A percentile compares a stretch with the other conserved stretches of the same genome.
Evolutionary conservation across 2,113 vertebrate genomes (phyloP).

Genomic region (Anguilla japonica): DNA sequence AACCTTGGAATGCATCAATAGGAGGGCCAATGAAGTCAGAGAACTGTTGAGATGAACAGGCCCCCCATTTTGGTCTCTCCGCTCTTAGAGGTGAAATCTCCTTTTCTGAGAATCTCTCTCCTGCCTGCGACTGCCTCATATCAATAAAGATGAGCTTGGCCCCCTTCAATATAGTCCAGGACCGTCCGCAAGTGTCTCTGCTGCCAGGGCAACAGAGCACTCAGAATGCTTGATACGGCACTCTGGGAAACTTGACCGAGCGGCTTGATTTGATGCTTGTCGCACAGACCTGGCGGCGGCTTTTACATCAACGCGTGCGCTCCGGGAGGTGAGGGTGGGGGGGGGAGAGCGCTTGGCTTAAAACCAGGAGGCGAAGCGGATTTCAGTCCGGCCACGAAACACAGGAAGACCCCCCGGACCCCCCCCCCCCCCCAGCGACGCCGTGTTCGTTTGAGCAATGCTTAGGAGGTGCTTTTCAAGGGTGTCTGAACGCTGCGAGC

Average conservation of each 20-base stretch:
- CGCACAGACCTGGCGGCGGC: constrained; percentile 55
- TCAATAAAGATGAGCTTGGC: constrained; percentile 67
- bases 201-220: constrained; percentile 51
- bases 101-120: constrained; percentile 49
- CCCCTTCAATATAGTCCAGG: constrained; percentile 58
- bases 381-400: constrained; percentile 39
- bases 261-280: constrained; percentile 58
- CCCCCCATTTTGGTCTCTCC: constrained; percentile 40
- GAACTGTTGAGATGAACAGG: constrained; percentile 60
- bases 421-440: no score
- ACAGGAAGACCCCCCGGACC: background rate
- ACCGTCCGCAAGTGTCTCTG: constrained; percentile 46
- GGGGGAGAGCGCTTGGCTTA: constrained; percentile 37
- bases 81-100: constrained; percentile 56
- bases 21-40: constrained; percentile 45
- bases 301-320: constrained; percentile 52
- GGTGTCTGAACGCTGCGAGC: no score
- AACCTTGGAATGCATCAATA: no score
- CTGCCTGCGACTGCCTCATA: constrained; percentile 67
- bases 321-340: constrained; percentile 40
- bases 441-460: background rate
- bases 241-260: constrained; percentile 47
- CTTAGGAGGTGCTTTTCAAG: background rate
- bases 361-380: constrained; percentile 38
- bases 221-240: constrained; percentile 35